Evolutionary conservation across 2,113 vertebrate genomes (phyloP).

Genomic region (Eonycteris spelaea): DNA sequence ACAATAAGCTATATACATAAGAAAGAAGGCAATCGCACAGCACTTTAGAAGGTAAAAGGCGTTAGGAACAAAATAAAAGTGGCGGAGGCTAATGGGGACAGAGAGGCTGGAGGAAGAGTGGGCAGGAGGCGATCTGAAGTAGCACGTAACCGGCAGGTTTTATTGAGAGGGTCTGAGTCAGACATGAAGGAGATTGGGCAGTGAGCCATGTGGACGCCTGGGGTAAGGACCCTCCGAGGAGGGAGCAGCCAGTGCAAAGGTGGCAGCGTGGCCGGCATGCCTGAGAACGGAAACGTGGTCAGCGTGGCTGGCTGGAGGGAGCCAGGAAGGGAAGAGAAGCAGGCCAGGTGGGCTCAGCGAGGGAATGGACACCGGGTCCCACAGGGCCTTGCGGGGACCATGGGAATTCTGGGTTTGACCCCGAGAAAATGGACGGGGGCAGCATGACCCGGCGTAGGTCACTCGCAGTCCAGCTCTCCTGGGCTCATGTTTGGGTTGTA

Average conservation of each 20-base stretch:
- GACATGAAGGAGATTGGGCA: neutral
- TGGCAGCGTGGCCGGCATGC: neutral
- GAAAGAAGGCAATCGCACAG: neutral
- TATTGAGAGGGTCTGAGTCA: neutral
- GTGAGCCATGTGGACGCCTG: neutral
- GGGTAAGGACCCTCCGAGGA: neutral
- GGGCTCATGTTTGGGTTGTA: neutral
- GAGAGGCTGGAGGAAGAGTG: too few relatives aligned
- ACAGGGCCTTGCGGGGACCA: neutral
- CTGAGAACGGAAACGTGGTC: neutral
- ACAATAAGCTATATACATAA: neutral
- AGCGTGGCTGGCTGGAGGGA: neutral
- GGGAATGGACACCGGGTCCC: too few relatives aligned
- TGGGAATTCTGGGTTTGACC: neutral
- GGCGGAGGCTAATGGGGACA: neutral
- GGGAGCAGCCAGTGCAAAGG: neutral
- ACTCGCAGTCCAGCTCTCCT: neutral
- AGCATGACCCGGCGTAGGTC: neutral
- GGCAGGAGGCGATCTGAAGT: neutral
- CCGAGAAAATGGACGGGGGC: neutral
- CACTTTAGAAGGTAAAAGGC: neutral
- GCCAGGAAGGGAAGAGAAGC: neutral
- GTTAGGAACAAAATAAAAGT: neutral
- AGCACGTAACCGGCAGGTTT: neutral
- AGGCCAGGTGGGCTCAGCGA: neutral